Conservation (phyloP, 2,797 vertebrate species). For the Paguma larvata region DNA sequence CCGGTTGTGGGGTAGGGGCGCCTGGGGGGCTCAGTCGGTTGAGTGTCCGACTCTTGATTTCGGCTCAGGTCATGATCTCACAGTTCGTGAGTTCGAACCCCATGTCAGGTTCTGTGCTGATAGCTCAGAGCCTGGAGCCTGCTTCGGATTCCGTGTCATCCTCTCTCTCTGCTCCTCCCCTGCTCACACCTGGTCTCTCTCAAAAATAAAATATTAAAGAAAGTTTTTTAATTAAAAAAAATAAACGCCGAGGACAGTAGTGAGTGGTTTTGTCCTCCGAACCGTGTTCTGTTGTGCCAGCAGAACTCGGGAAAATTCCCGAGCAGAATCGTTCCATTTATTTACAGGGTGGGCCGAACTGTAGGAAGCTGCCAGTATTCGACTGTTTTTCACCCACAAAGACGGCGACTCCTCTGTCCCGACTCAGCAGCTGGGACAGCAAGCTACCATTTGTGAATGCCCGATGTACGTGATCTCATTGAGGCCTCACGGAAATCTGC, state of each 20-base stretch:
- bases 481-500: background rate
- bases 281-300: fast-evolving
- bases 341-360: background rate
- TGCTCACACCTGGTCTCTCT: too few relatives aligned
- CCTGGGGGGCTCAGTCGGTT: too few relatives aligned
- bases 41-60: too few relatives aligned
- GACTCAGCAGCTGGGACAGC: background rate
- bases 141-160: too few relatives aligned
- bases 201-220: too few relatives aligned
- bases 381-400: background rate
- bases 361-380: background rate
- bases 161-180: too few relatives aligned
- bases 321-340: background rate
- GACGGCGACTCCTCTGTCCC: background rate
- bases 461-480: background rate
- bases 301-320: background rate
- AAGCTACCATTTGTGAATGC: background rate
- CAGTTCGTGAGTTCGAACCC: too few relatives aligned
- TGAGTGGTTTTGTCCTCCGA: fast-evolving
- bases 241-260: background rate
- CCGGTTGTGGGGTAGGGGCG: too few relatives aligned
- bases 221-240: too few relatives aligned
- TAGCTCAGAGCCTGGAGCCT: too few relatives aligned
- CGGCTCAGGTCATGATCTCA: too few relatives aligned
- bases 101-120: too few relatives aligned